These are phyloP conservation scores for Siderastrea radians DNA, from an alignment of 92 coral and sea anemone genomes.

Conservation along the genomic window DNA sequence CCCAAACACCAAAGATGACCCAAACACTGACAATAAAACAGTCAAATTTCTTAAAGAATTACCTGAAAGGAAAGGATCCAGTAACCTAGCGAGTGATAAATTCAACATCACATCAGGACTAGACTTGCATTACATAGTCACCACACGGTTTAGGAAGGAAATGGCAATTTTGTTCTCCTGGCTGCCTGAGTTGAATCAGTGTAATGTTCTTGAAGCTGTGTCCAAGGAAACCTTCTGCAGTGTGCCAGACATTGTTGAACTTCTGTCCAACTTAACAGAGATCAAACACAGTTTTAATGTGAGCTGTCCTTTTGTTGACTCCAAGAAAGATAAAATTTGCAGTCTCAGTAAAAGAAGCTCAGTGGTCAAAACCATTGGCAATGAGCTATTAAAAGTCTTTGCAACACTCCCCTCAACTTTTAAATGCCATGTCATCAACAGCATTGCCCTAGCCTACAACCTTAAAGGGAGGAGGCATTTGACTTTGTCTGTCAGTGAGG, in stretches of 20 bases:
- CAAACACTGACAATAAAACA: neutral
- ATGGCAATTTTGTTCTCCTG: slow-evolving; percentile 63
- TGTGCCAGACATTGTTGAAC: slow-evolving; percentile 15
- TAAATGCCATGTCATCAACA: slow-evolving; percentile 79
- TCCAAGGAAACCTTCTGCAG: slow-evolving; percentile 54
- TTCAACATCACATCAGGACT: slow-evolving; percentile 2
- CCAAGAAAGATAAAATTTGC: neutral
- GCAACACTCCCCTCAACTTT: slow-evolving; percentile 75
- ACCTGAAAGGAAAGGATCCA: slow-evolving; percentile 3
- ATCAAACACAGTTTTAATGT: slow-evolving; percentile 21
- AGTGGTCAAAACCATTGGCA: slow-evolving; percentile 13
- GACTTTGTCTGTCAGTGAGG: slow-evolving; percentile 49
- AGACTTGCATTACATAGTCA: slow-evolving; percentile 28
- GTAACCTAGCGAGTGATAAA: neutral
- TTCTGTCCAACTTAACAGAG: slow-evolving; percentile 38
- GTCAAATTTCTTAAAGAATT: slow-evolving; percentile 1
- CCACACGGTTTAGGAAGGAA: slow-evolving; percentile 66
- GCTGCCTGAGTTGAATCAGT: slow-evolving; percentile 64
- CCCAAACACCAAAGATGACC: slow-evolving; percentile 4
- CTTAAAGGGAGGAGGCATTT: slow-evolving; percentile 25
- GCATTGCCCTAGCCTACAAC: slow-evolving; percentile 63
- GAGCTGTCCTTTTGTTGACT: slow-evolving; percentile 14
- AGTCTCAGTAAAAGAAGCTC: neutral
- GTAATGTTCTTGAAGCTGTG: slow-evolving; percentile 49
- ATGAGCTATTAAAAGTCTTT: slow-evolving; percentile 65